Base-by-base conservation (phyloP, 1,140 invertebrate species). In the Odontomachus brunneus region DNA sequence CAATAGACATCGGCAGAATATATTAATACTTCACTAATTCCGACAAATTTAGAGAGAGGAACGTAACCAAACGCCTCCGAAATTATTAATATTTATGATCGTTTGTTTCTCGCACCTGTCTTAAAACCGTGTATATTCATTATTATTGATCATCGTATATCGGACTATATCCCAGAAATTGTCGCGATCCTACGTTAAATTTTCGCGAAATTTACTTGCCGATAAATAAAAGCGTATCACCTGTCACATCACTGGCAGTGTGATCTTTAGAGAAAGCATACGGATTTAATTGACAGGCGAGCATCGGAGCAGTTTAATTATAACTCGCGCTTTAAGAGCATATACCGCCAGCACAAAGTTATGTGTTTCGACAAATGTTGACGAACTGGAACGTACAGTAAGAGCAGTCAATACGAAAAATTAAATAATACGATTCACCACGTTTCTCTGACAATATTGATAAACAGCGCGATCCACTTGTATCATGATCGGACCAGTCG, bases 201-300 rank as follows among this genome's bases (percentile, higher is more conserved):
- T 71, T 69, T 71, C 24, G 75, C 67, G 12, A 71, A 71, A 80
- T 80, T 80, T 80, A 71, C 38, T 80, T 71, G 38, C 24, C 75
- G 51, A 80, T 80, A 80, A 71, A 80, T 80, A 80, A 80, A 80
- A 80, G 44, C 65, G 14, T 44, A 71, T 71, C n/a, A 80, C 69
- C 65, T 80, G 75, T 80, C 75, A 59, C 22, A 69, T 80, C 51
- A 69, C 49, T 15, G 51, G 44, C 75, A 71, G 15, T 57, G 55
- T 44, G 48, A 74, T 63, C 74, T 59, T 82, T 73, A 74, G 69
- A 82, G 67, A 29, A 74, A 73, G 44, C n/a, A 74, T 49, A 38
- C n/a, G 51, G 14, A 71, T 80, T 44, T 83, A 84, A 84, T 84
- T 84, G 83, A 81, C 83, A 81, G 66, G 24, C 29, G n/a, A 17